Base-by-base conservation (phyloP, 2,888 invertebrate genomes). In the Watsonalla binaria region DNA sequence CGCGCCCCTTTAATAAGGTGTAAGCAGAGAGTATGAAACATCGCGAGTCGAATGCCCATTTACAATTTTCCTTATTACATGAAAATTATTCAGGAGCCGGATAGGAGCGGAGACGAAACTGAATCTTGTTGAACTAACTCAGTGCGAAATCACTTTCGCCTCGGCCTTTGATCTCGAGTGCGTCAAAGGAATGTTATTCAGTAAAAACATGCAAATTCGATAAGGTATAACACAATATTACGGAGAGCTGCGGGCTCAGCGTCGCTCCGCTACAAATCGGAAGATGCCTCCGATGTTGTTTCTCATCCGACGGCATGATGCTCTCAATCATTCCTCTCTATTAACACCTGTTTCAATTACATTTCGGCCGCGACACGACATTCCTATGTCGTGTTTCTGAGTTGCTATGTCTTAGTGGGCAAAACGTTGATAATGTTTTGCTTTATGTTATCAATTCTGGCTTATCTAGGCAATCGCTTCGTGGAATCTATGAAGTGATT, bases 201-300 rank as follows among this genome's bases (percentile, higher is more conserved):
- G 90, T 89, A 90, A 90, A 90, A 90, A 90, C 90, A 90, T 90
- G 90, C 87, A 90, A 90, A 90, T 90, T 90, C 88, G 90, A 90
- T 90, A 89, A 90, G 86, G 87, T 89, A 90, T 90, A 90, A 90
- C 86, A 89, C 88, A 89, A 90, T 90, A 88, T 90, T 88, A 84
- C 80, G 76, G 73, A 78, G 80, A 82, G 78, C 80, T 68, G 80
- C 76, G 77, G 82, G 73, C 73, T 75, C 55, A 68, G 76, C 62
- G 66, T 70, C 68, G 68, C 66, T 70, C 56, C 68, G 68, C 66
- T 65, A 68, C 66, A 66, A 37, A 72, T 67, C 67, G 66, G 65
- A 65, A 63, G 66, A 78, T 76, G 73, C 74, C 78, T 76, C 74
- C 68, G 78, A 86, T 82, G 77, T 80, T 77, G 78, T 82, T 76